Base-by-base conservation (phyloP, 2,888 invertebrate genomes). In the Sarcophaga rosellei region DNA sequence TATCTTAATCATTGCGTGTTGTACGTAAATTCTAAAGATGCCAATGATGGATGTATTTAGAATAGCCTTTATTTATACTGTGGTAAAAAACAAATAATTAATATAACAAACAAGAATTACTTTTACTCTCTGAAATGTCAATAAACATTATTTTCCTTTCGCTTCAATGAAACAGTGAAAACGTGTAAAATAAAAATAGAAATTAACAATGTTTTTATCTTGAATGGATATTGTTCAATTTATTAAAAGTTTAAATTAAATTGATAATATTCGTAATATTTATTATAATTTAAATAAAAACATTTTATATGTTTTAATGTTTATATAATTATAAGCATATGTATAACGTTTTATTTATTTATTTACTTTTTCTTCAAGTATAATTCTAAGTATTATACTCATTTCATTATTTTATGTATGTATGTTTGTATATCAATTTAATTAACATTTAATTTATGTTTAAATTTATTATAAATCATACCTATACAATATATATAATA, bases 381-480 rank as follows among this genome's bases (percentile, higher is more conserved):
- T 61, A 66, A 66, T 68, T 4, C 23, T 77, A 74, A 17, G 57
- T 80, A 81, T 83, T 83, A 77, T 80, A 68, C 59, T 87, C 68
- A 81, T 69, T 53, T 74, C 76, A 80, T 74, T 80, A 76, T 76
- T 63, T 63, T 47, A 57, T 70, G 35, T 35, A 35, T 35, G 35
- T 35, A 35, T 35, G 35, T 35, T 10, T 35, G 35, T 35, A 35
- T 35, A 35, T 35, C 35, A 35, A 35, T 35, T 35, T 35, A 35
- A 35, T 35, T 35, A 70, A n/a, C 61, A 12, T 35, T 62, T 45
- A 53, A 68, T 45, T 69, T 63, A 57, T 35, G 53, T 62, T 79
- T 74, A 53, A 74, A 63, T 73, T 85, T 78, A 66, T 81, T 75
- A 59, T 85, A 81, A 84, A 85, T 78, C 81, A 81, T 81, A 81